These are phyloP conservation scores for Pica pica DNA, from an alignment of 2,113 vertebrate species.

Conservation along the genomic window DNA sequence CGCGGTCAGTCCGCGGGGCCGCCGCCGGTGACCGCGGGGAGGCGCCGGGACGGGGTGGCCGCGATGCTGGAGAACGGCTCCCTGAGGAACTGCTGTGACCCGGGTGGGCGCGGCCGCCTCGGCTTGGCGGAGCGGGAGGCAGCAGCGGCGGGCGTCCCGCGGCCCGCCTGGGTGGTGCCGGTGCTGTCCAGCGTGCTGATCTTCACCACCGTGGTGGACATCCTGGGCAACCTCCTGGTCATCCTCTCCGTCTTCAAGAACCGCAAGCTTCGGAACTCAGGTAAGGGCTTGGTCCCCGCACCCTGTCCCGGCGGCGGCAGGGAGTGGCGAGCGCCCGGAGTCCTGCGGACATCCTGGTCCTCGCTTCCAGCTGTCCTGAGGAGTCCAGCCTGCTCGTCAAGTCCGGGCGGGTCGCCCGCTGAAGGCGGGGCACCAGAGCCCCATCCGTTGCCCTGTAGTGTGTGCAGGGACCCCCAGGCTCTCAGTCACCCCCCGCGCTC, in stretches of 20 bases:
- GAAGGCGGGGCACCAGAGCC: background rate
- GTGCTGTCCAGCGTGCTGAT: constrained; percentile 82
- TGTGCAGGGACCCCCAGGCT: background rate
- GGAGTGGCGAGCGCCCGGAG: background rate
- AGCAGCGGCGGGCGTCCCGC: constrained; percentile 27
- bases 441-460: accelerated
- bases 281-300: constrained; percentile 60
- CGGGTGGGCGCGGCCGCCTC: constrained; percentile 42
- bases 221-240: constrained; percentile 85
- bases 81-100: constrained; percentile 76
- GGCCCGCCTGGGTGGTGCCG: constrained; percentile 80
- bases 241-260: constrained; percentile 86
- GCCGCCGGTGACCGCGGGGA: background rate
- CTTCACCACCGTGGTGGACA: constrained; percentile 86
- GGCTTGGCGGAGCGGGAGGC: constrained; percentile 35
- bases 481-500: background rate
- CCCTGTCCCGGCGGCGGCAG: background rate
- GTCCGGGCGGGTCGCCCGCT: background rate
- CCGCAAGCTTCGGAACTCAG: constrained; percentile 85
- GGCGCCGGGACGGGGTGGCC: background rate
- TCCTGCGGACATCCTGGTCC: background rate
- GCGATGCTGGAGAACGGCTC: constrained; percentile 79
- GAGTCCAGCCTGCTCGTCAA: background rate
- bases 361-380: background rate
- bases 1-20: background rate